These are phyloP conservation scores for Sphenodon punctatus DNA, from an alignment of 2,797 vertebrate species.

Conservation along the genomic window DNA sequence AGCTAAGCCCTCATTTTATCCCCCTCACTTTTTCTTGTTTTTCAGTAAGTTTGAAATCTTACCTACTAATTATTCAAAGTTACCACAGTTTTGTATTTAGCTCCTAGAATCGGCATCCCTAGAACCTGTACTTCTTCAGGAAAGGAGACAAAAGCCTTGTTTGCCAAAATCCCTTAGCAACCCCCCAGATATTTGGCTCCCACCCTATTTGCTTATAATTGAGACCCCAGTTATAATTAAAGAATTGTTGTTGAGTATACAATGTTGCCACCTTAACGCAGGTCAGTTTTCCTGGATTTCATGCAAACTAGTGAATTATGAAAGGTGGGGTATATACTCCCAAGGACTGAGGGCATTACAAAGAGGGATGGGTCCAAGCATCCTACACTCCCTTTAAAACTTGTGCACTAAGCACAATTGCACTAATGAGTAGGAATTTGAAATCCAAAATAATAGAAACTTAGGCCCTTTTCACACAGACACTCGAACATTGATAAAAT, in stretches of 20 bases:
- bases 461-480: too few species aligned
- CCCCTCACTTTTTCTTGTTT: neutral
- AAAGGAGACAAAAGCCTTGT: neutral
- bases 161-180: neutral
- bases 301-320: neutral
- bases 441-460: slow-evolving; percentile 5
- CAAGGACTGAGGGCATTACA: neutral
- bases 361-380: too few species aligned
- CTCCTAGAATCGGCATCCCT: too few species aligned
- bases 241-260: neutral
- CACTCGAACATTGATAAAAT: too few species aligned
- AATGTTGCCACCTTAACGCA: neutral
- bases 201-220: slow-evolving; percentile 11
- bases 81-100: slow-evolving; percentile 28
- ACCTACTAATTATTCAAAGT: neutral
- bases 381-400: too few species aligned
- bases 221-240: slow-evolving; percentile 15
- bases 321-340: neutral
- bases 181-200: neutral
- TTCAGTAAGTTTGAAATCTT: neutral
- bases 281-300: slow-evolving; percentile 19
- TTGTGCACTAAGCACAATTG: slow-evolving; percentile 41
- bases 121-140: neutral
- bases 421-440: slow-evolving; percentile 24
- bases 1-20: neutral